phyloP scores from a whole-genome alignment of 2,797 vertebrate genomes.

The Chelon labrosus region DNA sequence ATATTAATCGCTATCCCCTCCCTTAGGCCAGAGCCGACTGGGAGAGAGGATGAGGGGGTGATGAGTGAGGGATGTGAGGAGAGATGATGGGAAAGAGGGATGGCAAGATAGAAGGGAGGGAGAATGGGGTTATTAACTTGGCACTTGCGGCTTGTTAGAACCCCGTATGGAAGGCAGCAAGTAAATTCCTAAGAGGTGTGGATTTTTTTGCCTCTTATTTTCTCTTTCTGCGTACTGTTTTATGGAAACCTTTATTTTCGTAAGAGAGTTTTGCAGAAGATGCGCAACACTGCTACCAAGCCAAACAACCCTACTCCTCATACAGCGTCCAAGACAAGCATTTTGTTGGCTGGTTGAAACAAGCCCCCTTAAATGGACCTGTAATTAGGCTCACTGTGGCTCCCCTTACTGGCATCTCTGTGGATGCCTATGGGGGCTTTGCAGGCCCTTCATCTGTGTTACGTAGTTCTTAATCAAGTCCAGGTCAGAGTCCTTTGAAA shows the following conservation, averaged over 20 bases:
- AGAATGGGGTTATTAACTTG: slow-evolving; percentile 88
- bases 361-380: slow-evolving; percentile 43
- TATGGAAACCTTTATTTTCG: too few species aligned
- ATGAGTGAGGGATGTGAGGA: slow-evolving; percentile 80
- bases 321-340: slow-evolving; percentile 14
- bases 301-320: slow-evolving; percentile 18
- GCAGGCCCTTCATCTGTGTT: slow-evolving; percentile 63
- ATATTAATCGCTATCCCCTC: slow-evolving; percentile 98
- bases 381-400: slow-evolving; percentile 52
- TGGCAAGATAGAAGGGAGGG: slow-evolving; percentile 58
- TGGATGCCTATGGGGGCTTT: slow-evolving; percentile 58
- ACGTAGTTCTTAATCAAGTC: slow-evolving; percentile 75
- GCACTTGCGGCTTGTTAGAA: slow-evolving; percentile 90
- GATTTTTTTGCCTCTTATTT: slow-evolving; percentile 42
- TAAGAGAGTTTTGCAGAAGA: slow-evolving; percentile 7
- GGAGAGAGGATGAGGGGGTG: slow-evolving; percentile 80
- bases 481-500: slow-evolving; percentile 79
- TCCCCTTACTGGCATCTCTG: slow-evolving; percentile 56
- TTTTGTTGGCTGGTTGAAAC: slow-evolving; percentile 56
- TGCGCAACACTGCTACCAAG: not conserved
- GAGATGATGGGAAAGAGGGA: slow-evolving; percentile 83
- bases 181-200: slow-evolving; percentile 82
- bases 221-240: slow-evolving; percentile 53
- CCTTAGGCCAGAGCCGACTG: slow-evolving; percentile 82
- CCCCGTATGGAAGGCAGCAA: slow-evolving; percentile 80